Evolutionary conservation across 35 echinoderm and acorn worm genomes (phyloP).

Genomic region (Anneissia japonica): DNA sequence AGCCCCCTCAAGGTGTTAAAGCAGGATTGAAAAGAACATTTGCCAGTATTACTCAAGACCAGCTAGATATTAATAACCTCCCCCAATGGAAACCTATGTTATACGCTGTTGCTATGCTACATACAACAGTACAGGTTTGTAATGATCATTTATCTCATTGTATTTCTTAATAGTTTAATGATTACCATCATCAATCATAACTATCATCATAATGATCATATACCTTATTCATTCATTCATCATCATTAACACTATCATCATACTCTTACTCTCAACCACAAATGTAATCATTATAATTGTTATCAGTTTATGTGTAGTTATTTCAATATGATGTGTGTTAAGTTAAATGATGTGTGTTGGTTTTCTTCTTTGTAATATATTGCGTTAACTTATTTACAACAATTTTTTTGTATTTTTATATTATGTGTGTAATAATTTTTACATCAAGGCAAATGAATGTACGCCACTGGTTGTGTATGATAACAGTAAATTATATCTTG

Average conservation of each 20-base stretch:
- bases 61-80: conserved; percentile 87
- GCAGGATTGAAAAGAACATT: conserved; percentile 97
- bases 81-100: conserved; percentile 97
- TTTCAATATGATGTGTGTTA: background rate
- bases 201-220: background rate
- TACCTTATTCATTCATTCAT: background rate
- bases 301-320: background rate
- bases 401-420: too few relatives aligned
- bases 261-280: background rate
- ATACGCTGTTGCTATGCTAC: conserved; percentile 86
- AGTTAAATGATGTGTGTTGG: background rate
- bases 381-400: too few relatives aligned
- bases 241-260: background rate
- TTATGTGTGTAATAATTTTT: too few relatives aligned
- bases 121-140: conserved; percentile 91
- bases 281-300: background rate
- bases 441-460: too few relatives aligned
- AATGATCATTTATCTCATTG: background rate
- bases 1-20: conserved; percentile 96
- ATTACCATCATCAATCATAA: background rate
- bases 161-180: background rate
- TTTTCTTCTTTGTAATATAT: too few relatives aligned
- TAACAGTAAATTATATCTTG: too few relatives aligned
- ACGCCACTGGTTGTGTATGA: too few relatives aligned
- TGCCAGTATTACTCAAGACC: conserved; percentile 83